These are phyloP conservation scores for Pollimyrus isidori DNA, from an alignment of 2,113 vertebrate species.

Conservation along the genomic window DNA sequence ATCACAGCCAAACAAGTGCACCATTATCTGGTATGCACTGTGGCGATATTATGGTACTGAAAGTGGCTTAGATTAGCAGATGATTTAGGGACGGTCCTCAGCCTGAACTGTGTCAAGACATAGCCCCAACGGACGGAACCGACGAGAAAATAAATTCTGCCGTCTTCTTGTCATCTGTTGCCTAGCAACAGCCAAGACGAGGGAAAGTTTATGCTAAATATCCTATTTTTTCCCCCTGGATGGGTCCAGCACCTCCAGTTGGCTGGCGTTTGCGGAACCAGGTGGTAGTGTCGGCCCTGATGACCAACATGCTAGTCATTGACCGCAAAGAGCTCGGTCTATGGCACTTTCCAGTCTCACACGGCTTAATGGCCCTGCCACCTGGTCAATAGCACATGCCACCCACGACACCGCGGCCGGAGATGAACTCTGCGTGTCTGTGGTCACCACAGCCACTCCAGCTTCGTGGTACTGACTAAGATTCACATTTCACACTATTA, in stretches of 20 bases:
- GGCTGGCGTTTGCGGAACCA: not conserved
- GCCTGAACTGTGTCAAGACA: not conserved
- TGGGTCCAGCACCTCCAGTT: not conserved
- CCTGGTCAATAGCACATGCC: not conserved
- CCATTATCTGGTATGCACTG: not conserved
- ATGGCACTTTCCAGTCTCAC: not conserved
- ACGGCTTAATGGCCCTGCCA: not conserved
- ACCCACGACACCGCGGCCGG: not conserved
- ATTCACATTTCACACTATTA: not conserved
- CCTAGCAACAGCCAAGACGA: not conserved
- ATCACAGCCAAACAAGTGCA: not conserved
- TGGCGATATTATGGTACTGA: not conserved
- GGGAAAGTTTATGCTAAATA: not conserved
- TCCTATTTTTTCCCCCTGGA: not conserved
- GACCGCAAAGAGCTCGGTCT: not conserved
- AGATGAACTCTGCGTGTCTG: not conserved
- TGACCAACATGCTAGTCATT: constrained; percentile 12
- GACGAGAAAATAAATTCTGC: not conserved
- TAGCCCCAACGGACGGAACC: not conserved
- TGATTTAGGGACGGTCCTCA: not conserved
- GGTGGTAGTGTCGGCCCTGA: not conserved
- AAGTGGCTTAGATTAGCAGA: not conserved
- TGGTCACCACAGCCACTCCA: not conserved
- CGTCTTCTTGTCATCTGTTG: not conserved
- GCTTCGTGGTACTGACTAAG: not conserved